Base-by-base conservation (phyloP, 64 coral and sea anemone species). In the Anthopleura sola region DNA sequence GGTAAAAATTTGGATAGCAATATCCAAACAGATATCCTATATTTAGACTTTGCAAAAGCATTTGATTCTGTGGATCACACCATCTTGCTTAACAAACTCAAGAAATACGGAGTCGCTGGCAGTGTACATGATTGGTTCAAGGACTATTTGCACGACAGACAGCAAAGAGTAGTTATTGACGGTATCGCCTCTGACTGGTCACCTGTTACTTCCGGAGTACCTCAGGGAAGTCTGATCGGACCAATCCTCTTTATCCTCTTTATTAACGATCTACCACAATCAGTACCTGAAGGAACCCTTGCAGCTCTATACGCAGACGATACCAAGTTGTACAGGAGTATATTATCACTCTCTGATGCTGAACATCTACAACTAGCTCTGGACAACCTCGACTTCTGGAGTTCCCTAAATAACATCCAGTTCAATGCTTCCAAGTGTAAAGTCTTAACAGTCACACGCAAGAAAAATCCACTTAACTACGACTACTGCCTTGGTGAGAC, bases 371-470 rank as follows among this genome's bases (percentile, higher is more conserved):
- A 24, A 24, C 1, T 24, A 12, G 19, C 57, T 24, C 8, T 62
- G 1, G 8, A 1, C 3, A 21, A 62, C 57, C 23, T 62, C 21
- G 57, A n/a, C 57, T 62, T 9, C 8, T 62, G 57, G 39, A 40
- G 39, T 3, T 6, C 6, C 39, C 39, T 3, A 2, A 40, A 40
- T 6, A 40, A 40, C 6, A 40, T 40, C 39, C 5, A 62, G 1
- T 82, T 86, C 36, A 91, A 91, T 44, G 24, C 84, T 44, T 51
- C 84, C 38, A 81, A 91, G 51, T 91, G 84, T 78, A 91, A 91
- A 33, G 34, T 37, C 9, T 29, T 87, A 39, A 79, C 50, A 36
- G 55, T 87, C 26, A 87, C 86, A 58, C 49, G 86, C 13, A 80
- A 79, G 28, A 87, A 79, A 79, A 24, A 34, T 37, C 75, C 33